These are phyloP conservation scores for Herpailurus yagouaroundi DNA, from an alignment of 2,113 vertebrate species.

Conservation along the genomic window DNA sequence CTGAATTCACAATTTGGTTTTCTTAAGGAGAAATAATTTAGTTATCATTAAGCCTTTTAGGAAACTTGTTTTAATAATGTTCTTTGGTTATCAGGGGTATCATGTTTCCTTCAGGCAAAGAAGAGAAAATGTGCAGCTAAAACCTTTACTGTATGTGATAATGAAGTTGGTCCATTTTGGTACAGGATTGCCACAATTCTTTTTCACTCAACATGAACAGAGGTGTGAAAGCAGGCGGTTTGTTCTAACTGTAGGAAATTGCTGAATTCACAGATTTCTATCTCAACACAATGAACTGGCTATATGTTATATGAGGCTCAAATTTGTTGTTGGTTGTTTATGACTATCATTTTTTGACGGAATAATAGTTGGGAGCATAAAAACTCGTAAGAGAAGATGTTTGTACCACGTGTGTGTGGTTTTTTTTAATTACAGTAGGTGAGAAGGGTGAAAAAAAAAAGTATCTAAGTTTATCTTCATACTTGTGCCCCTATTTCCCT, in stretches of 20 bases:
- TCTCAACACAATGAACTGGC: slow-evolving; percentile 55
- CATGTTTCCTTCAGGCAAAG: slow-evolving; percentile 81
- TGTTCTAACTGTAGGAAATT: slow-evolving; percentile 72
- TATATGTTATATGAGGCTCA: slow-evolving; percentile 4
- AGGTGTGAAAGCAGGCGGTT: slow-evolving; percentile 72
- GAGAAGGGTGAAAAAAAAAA: not conserved
- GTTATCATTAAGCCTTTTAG: slow-evolving; percentile 83
- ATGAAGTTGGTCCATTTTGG: slow-evolving; percentile 82
- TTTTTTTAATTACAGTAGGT: slow-evolving; percentile 2
- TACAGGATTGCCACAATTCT: slow-evolving; percentile 77
- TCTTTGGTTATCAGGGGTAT: slow-evolving; percentile 83
- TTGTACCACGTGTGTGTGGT: not conserved
- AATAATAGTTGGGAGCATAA: not conserved
- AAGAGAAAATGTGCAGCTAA: slow-evolving; percentile 79
- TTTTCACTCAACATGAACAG: slow-evolving; percentile 73
- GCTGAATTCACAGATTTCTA: slow-evolving; percentile 81
- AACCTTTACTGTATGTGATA: slow-evolving; percentile 79
- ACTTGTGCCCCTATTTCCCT: not conserved
- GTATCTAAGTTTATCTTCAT: slow-evolving; percentile 36
- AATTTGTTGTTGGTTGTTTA: not conserved
- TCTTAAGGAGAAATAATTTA: slow-evolving; percentile 81
- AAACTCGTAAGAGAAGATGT: slow-evolving; percentile 47
- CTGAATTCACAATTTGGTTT: slow-evolving; percentile 76
- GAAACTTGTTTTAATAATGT: slow-evolving; percentile 83
- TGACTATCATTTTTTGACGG: not conserved